Evolutionary conservation across 2,797 vertebrate genomes (phyloP).

Genomic region (Limosa lapponica): DNA sequence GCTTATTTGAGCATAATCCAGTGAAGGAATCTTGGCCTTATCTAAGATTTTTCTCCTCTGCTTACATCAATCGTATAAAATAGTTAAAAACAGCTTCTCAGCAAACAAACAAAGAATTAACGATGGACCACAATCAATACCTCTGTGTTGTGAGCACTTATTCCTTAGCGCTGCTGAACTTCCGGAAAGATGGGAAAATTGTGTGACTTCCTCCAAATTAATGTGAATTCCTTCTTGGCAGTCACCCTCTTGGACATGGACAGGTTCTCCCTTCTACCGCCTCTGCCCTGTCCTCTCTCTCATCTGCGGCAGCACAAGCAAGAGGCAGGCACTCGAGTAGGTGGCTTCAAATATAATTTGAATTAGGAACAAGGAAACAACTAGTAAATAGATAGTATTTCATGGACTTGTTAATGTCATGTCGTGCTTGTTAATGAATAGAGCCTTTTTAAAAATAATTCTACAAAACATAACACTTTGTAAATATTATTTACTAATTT

Average conservation of each 20-base stretch:
- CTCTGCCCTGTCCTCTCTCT: not conserved
- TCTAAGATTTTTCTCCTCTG: not conserved
- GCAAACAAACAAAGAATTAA: not conserved
- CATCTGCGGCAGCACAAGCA: not conserved
- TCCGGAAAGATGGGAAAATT: not conserved
- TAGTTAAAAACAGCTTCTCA: not conserved
- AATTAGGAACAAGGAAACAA: not conserved
- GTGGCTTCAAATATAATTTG: not conserved
- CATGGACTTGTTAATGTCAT: not conserved
- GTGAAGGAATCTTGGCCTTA: not conserved
- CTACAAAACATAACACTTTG: not conserved
- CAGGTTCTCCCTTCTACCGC: not conserved
- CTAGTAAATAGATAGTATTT: not conserved
- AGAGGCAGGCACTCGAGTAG: not conserved
- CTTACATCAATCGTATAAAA: not conserved
- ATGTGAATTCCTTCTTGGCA: not conserved
- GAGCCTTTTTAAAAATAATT: not conserved
- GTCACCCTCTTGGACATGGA: not conserved
- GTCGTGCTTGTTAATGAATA: not conserved
- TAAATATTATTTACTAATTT: not conserved
- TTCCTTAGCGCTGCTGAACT: not conserved
- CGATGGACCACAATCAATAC: not conserved
- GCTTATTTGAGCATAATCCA: not conserved
- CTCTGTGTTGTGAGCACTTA: not conserved
- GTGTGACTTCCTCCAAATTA: not conserved